phyloP scores from a whole-genome alignment of 2,888 invertebrate genomes.

The Unio pictorum region DNA sequence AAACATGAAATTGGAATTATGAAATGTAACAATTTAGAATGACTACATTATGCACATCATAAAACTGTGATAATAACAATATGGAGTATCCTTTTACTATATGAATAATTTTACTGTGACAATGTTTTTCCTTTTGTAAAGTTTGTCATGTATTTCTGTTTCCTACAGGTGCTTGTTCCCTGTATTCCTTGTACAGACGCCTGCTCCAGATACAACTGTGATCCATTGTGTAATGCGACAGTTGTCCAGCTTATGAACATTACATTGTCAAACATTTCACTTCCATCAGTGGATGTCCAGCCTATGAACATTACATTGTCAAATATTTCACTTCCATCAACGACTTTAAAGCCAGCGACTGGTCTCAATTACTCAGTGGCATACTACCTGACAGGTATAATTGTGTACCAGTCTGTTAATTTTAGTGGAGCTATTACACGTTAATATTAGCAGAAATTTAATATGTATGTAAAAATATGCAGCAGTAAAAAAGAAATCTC shows the following conservation, averaged over 20 bases:
- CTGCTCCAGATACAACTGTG: conserved; percentile 38
- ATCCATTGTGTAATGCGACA: conserved; percentile 21
- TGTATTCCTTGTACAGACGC: conserved; percentile 41
- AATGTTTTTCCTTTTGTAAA: too few species aligned
- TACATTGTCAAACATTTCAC: conserved; percentile 12
- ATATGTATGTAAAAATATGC: too few species aligned
- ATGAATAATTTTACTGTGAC: too few species aligned
- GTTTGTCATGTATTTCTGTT: neutral
- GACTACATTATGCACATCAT: too few species aligned
- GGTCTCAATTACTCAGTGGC: conserved; percentile 2
- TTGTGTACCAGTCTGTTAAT: neutral
- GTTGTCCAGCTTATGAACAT: conserved; percentile 21
- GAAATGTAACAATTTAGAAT: too few species aligned
- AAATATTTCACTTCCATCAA: conserved; percentile 12
- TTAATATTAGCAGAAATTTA: too few species aligned
- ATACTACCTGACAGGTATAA: conserved; percentile 25
- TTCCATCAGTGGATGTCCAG: conserved; percentile 10
- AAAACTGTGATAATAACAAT: too few species aligned
- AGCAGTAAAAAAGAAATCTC: too few species aligned
- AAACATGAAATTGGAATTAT: too few species aligned
- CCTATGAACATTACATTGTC: conserved; percentile 23
- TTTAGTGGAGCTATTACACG: too few species aligned
- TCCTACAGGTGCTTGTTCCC: conserved; percentile 27
- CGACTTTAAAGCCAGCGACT: conserved; percentile 11
- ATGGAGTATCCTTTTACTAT: too few species aligned